phyloP scores from a whole-genome alignment of 2,888 invertebrate species.

The Drosophila eohydei region DNA sequence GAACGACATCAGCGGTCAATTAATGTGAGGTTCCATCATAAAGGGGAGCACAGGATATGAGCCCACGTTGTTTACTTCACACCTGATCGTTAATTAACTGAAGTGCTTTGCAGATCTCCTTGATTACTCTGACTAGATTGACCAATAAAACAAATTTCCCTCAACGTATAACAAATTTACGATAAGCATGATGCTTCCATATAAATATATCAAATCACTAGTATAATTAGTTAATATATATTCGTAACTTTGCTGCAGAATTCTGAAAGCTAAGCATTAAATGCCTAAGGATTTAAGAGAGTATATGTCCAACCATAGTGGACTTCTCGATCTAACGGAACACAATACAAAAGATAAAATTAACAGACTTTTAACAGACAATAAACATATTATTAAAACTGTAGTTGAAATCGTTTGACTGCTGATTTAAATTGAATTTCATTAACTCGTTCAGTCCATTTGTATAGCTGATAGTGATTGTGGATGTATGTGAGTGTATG shows the following conservation, averaged over 20 bases:
- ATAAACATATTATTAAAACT: not conserved
- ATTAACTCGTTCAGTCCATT: not conserved
- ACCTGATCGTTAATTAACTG: constrained; percentile 68
- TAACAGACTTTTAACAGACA: too few species aligned
- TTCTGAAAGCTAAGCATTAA: too few species aligned
- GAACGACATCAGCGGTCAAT: constrained; percentile 66
- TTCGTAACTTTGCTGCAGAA: too few species aligned
- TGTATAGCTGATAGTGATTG: not conserved
- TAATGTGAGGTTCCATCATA: constrained; percentile 61
- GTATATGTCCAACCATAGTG: too few species aligned
- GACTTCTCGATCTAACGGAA: too few species aligned
- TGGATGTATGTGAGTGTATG: not conserved
- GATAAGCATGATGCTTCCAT: not conserved
- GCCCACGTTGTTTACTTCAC: constrained; percentile 58
- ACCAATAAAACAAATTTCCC: not conserved
- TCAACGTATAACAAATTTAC: not conserved
- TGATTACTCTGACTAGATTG: too few species aligned
- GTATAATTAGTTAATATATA: not conserved
- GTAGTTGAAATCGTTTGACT: not conserved
- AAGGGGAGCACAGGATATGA: constrained; percentile 44
- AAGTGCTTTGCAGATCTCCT: not conserved
- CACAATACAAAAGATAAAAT: too few species aligned
- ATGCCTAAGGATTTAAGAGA: too few species aligned
- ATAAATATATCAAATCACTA: not conserved
- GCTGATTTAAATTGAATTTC: not conserved